Evolutionary conservation across 2,797 vertebrate genomes (phyloP).

Genomic region (Clarias pachynema): DNA sequence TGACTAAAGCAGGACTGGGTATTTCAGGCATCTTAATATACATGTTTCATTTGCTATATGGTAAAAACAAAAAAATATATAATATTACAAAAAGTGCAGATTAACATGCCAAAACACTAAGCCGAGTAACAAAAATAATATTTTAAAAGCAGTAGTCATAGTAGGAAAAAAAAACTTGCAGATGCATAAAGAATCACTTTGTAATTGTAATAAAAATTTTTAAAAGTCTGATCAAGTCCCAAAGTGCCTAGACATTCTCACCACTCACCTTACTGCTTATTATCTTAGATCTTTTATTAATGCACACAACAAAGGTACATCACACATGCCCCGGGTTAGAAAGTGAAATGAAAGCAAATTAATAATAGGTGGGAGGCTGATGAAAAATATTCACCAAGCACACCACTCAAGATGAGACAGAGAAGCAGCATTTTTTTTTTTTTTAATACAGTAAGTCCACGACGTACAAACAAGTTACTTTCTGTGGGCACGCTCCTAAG

Average conservation of each 20-base stretch:
- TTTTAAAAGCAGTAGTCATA: not conserved
- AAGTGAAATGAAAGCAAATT: constrained; percentile 40
- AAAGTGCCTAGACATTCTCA: not conserved
- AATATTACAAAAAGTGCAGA: not conserved
- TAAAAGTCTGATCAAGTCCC: not conserved
- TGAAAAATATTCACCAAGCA: constrained; percentile 41
- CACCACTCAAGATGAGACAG: constrained; percentile 21
- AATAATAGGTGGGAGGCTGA: constrained; percentile 6
- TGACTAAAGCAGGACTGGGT: not conserved
- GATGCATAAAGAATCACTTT: not conserved
- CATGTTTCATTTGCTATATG: not conserved
- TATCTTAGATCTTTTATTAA: constrained; percentile 1
- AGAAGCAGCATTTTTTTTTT: constrained; percentile 9
- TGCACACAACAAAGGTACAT: constrained; percentile 19
- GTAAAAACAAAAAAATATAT: not conserved
- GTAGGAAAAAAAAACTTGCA: not conserved
- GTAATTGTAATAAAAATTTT: not conserved
- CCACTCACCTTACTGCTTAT: constrained; percentile 36
- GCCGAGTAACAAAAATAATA: not conserved
- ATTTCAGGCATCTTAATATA: not conserved
- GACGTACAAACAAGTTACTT: no score
- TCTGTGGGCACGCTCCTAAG: no score
- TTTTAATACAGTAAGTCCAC: no score
- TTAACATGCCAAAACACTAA: not conserved
- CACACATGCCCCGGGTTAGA: constrained; percentile 46